Evolutionary conservation across 30 jellyfish, hydroid and myxozoan genomes (phyloP).

Genomic region (Aurelia coerulea): DNA sequence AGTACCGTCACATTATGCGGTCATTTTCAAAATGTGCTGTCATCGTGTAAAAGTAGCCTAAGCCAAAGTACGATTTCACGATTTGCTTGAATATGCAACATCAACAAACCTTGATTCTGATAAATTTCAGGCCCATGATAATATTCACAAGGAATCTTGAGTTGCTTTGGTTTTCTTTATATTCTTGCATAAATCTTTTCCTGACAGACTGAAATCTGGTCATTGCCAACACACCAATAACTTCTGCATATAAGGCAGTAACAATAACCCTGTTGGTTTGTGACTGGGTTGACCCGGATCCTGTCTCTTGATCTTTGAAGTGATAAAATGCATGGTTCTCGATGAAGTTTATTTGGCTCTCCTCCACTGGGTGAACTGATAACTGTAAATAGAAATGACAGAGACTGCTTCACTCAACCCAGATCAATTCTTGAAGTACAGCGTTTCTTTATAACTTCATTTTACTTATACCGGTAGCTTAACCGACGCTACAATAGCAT

Average conservation of each 20-base stretch:
- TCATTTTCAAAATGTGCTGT: too few species aligned
- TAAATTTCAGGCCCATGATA: slow-evolving; percentile 89
- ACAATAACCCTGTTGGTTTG: slow-evolving; percentile 87
- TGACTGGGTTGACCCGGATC: slow-evolving; percentile 59
- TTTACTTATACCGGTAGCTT: too few species aligned
- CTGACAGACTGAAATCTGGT: slow-evolving; percentile 96
- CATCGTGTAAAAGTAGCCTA: too few species aligned
- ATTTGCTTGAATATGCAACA: too few species aligned
- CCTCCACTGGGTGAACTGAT: slow-evolving; percentile 98
- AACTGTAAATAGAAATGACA: slow-evolving; percentile 48
- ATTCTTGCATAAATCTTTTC: slow-evolving; percentile 92
- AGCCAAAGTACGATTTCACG: too few species aligned
- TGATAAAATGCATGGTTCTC: slow-evolving; percentile 97
- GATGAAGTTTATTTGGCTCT: slow-evolving; percentile 90
- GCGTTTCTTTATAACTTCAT: too few species aligned
- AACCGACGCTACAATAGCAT: too few species aligned
- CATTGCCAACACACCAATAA: slow-evolving; percentile 98
- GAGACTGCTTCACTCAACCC: too few species aligned
- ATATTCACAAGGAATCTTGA: slow-evolving; percentile 83
- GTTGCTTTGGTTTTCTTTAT: slow-evolving; percentile 84
- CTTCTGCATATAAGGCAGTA: slow-evolving; percentile 98
- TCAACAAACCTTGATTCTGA: slow-evolving; percentile 87
- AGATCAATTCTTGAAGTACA: too few species aligned
- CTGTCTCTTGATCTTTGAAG: slow-evolving; percentile 80
- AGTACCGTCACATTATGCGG: too few species aligned